Conservation (phyloP, 37 sponge, comb jelly and placozoan genomes). For the Halichondria panicea region DNA sequence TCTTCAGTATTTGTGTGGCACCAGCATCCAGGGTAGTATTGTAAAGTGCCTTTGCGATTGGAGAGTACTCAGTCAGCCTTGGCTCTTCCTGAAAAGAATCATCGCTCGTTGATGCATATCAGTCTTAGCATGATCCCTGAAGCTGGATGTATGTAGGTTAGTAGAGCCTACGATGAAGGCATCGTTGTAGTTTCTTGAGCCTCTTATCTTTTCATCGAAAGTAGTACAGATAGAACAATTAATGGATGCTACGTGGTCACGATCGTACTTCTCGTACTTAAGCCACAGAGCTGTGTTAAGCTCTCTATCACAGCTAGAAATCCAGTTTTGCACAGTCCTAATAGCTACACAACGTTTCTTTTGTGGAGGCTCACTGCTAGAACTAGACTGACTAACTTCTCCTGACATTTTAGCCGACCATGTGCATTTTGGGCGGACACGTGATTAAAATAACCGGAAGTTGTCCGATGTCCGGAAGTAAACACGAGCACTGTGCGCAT, state of each 20-base stretch:
- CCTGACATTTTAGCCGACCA: too few relatives aligned
- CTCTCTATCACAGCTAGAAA: conserved; percentile 6
- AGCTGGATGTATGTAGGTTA: conserved; percentile 18
- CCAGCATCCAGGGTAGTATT: not conserved
- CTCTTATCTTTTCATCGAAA: conserved; percentile 13
- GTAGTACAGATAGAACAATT: conserved; percentile 18
- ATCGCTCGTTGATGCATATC: conserved; percentile 34
- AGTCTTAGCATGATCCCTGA: conserved; percentile 20
- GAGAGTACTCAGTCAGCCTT: conserved; percentile 11
- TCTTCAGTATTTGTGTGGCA: not conserved
- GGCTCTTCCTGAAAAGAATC: conserved; percentile 23
- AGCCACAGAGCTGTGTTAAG: conserved; percentile 49
- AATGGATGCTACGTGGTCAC: conserved; percentile 13
- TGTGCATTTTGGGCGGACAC: too few relatives aligned
- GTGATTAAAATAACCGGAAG: too few relatives aligned
- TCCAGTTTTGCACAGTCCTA: conserved; percentile 35
- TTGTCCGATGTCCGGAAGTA: too few relatives aligned
- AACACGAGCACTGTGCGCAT: too few relatives aligned
- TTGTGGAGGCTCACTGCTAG: not conserved
- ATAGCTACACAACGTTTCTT: conserved; percentile 9
- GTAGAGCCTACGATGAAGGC: conserved; percentile 51
- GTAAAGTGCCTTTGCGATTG: conserved; percentile 2
- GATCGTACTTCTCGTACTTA: conserved; percentile 10
- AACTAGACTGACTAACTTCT: too few relatives aligned
- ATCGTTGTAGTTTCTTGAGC: conserved; percentile 26